Base-by-base conservation (phyloP, 1,140 invertebrate genomes). In the Schlechtendalia chinensis region DNA sequence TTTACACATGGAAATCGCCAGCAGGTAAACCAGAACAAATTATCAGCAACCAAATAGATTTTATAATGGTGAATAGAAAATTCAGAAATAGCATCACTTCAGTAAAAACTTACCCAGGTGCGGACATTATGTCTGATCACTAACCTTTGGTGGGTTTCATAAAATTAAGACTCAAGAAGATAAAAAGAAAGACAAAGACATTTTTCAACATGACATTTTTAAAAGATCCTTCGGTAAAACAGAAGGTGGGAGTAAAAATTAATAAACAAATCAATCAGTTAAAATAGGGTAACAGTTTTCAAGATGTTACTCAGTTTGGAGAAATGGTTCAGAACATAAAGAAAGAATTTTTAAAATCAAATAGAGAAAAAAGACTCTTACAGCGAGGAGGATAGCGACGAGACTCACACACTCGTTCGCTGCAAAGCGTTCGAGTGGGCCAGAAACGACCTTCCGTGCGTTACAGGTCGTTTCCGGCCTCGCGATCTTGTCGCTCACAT, bases 21-120 rank as follows among this genome's bases (percentile, higher is more conserved):
- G 39, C 50, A 27, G 83, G 85, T 81, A 65, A 65, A 32, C 24
- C 61, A 65, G 61, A 65, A 32, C 24, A 65, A 65, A 82, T 84
- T 29, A 81, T 85, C 8, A 65, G 85, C 77, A 86, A 86, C 81
- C 85, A 85, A 82, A 86, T 86, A 75, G 84, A 86, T 79, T 86
- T 82, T 77, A 45, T 45, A 10, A 45, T 45, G 39, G 39, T 45
- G 39, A 45, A 45, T 45, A 45, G 39, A 45, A 45, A 10, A 45
- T 45, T 45, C 39, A 45, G 39, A 45, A 5, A 45, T 45, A 45
- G 10, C 39, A 45, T 45, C 39, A 45, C 39, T 45, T 45, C 39
- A 45, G 39, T 45, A 45, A 45, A 45, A 45, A 45, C 39, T 45
- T 45, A 45, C 39, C 39, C 39, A 45, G 39, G 39, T 45, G 39